A percentile compares a stretch with the other conserved stretches of the same genome.
Evolutionary conservation across 2,797 vertebrate species (phyloP).

Genomic region (Sphenodon punctatus): DNA sequence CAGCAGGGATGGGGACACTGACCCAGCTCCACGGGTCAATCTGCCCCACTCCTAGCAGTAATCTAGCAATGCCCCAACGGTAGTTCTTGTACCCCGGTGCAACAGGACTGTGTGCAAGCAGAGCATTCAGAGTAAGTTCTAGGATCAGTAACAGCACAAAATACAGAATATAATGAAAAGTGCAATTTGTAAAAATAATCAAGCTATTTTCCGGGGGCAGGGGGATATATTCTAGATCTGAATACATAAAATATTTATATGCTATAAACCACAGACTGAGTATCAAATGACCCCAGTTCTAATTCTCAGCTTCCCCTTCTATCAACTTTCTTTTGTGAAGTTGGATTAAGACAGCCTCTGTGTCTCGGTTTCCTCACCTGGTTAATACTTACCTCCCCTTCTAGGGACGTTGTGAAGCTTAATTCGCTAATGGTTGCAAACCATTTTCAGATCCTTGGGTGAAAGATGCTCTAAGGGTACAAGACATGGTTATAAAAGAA

Average conservation of each 20-base stretch:
- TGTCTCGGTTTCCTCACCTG: background rate
- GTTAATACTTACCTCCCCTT: constrained; percentile 10
- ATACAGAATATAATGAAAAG: too few relatives aligned
- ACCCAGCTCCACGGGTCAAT: too few relatives aligned
- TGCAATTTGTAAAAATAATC: too few relatives aligned
- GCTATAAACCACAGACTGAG: background rate
- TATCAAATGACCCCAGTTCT: background rate
- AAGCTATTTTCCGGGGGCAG: too few relatives aligned
- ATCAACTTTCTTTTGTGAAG: background rate
- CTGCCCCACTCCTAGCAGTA: too few relatives aligned
- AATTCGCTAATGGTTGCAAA: background rate
- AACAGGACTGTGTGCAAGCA: too few relatives aligned
- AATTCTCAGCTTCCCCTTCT: background rate
- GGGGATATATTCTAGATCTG: background rate
- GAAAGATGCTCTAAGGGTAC: background rate
- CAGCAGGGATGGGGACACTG: too few relatives aligned
- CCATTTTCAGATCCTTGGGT: background rate
- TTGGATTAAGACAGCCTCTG: background rate
- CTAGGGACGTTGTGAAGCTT: background rate
- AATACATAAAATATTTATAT: background rate
- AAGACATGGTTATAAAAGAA: background rate
- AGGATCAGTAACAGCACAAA: too few relatives aligned
- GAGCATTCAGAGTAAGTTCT: too few relatives aligned
- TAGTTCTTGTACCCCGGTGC: too few relatives aligned
- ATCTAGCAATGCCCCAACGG: too few relatives aligned